These are phyloP conservation scores for Oncorhynchus clarkii DNA, from an alignment of 2,113 vertebrate genomes.

Conservation along the genomic window DNA sequence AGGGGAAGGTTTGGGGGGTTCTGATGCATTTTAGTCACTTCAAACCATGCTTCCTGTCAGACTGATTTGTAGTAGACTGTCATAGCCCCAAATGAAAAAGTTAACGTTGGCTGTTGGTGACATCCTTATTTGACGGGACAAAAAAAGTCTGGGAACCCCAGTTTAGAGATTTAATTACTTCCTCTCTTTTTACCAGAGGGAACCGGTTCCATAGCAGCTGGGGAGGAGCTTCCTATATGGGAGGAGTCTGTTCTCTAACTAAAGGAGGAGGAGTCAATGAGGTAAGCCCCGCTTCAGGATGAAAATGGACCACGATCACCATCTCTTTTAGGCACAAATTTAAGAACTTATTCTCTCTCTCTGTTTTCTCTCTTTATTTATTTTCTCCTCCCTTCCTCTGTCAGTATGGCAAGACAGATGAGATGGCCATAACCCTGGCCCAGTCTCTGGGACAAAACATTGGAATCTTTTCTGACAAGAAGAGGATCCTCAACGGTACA, in stretches of 20 bases:
- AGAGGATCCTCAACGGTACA: conserved; percentile 88
- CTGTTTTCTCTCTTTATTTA: neutral
- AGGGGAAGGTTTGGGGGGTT: too few relatives aligned
- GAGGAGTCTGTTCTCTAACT: conserved; percentile 92
- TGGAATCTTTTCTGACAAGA: conserved; percentile 97
- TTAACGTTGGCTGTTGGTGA: too few relatives aligned
- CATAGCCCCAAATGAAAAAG: too few relatives aligned
- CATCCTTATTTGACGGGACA: too few relatives aligned
- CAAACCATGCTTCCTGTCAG: neutral
- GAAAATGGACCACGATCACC: neutral
- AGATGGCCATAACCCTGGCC: conserved; percentile 95
- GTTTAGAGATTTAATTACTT: conserved; percentile 53
- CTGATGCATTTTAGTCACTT: neutral
- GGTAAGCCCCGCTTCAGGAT: conserved; percentile 67
- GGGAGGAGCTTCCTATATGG: conserved; percentile 93
- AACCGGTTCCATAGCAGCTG: conserved; percentile 95
- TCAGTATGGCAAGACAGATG: conserved; percentile 93
- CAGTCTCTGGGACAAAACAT: conserved; percentile 95
- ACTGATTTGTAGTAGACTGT: neutral
- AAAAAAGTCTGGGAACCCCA: too few relatives aligned
- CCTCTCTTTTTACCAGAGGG: conserved; percentile 81
- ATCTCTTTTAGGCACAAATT: neutral
- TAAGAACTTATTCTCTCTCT: neutral
- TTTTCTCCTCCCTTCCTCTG: conserved; percentile 31
- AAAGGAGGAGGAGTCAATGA: conserved; percentile 98